phyloP scores from a whole-genome alignment of 2,888 invertebrate genomes.

The Chelonus formosanus region DNA sequence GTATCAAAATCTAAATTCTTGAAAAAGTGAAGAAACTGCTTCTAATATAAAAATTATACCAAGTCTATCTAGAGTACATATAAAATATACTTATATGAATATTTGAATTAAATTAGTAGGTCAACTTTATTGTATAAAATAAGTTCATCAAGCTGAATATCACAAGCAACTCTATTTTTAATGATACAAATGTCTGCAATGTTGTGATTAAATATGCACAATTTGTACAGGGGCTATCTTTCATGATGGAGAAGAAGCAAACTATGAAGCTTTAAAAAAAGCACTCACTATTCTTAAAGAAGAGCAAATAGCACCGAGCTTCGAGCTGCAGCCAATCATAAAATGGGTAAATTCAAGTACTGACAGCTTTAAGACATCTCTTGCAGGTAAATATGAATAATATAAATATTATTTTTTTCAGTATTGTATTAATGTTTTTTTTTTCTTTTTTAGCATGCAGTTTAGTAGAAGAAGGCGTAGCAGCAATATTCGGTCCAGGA shows the following conservation, averaged over 20 bases:
- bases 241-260: conserved; percentile 51
- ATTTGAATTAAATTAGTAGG: too few relatives aligned
- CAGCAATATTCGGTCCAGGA: conserved; percentile 92
- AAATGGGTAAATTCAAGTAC: conserved; percentile 49
- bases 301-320: conserved; percentile 50
- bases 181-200: too few relatives aligned
- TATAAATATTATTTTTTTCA: conserved; percentile 4
- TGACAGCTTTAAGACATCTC: conserved; percentile 54
- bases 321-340: conserved; percentile 45
- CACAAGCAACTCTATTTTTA: too few relatives aligned
- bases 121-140: too few relatives aligned
- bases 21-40: too few relatives aligned
- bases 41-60: too few relatives aligned
- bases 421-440: too few relatives aligned
- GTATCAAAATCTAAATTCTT: too few relatives aligned
- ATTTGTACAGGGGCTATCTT: conserved; percentile 55
- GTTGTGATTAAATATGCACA: not conserved
- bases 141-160: too few relatives aligned
- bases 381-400: conserved; percentile 42
- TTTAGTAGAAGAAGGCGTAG: conserved; percentile 84
- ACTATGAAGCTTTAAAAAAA: conserved; percentile 46
- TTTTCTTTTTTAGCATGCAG: conserved; percentile 77
- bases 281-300: conserved; percentile 47
- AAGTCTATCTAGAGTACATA: too few relatives aligned
- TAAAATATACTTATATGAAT: too few relatives aligned